phyloP scores from a whole-genome alignment of 2,113 vertebrate species.

The Phoenicopterus ruber region DNA sequence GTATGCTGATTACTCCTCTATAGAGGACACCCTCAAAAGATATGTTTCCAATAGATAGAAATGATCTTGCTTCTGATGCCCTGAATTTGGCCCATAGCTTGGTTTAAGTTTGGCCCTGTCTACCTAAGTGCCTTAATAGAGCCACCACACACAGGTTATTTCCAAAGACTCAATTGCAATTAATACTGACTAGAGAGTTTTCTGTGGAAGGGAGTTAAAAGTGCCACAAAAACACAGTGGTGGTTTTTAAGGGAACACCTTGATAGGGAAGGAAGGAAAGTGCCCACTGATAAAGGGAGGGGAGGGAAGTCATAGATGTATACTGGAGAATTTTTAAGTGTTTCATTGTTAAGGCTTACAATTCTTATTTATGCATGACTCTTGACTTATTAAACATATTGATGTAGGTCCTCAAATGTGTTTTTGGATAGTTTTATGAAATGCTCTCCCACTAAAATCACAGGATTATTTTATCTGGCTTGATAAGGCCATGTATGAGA shows the following conservation, averaged over 20 bases:
- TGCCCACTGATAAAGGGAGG: rapidly evolving
- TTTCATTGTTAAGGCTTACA: background rate
- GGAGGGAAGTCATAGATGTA: background rate
- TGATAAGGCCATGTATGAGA: background rate
- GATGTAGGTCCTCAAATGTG: background rate
- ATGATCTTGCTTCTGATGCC: background rate
- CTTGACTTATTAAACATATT: background rate
- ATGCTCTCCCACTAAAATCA: background rate
- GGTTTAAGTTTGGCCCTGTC: background rate
- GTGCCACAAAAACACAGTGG: background rate
- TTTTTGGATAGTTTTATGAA: background rate
- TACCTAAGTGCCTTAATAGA: background rate
- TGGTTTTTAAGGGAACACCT: background rate
- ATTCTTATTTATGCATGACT: background rate
- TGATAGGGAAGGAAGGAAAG: background rate
- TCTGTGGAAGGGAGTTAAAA: background rate
- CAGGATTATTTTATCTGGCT: background rate
- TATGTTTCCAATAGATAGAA: background rate
- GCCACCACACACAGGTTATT: rapidly evolving
- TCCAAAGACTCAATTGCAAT: background rate
- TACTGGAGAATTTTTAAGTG: background rate
- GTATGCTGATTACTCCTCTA: background rate
- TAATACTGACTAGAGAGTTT: background rate
- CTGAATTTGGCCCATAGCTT: background rate
- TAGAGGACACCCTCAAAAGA: background rate